Percentiles rank a stretch among this genome's conserved stretches.
Conservation (phyloP, 2,888 invertebrate genomes). For the Tethea ocularis region DNA sequence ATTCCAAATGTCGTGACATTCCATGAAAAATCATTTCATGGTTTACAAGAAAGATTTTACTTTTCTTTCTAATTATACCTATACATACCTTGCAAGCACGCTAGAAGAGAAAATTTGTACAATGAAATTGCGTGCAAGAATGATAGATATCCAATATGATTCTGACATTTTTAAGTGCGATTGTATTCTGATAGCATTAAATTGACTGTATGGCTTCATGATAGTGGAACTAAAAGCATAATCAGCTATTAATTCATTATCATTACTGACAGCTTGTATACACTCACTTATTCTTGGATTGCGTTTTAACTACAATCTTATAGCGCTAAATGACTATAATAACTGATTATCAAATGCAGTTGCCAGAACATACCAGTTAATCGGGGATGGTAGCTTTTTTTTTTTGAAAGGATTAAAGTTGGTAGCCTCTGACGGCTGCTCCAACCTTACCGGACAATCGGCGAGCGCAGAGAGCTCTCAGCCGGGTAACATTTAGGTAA, state of each 20-base stretch:
- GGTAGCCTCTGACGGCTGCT: no score
- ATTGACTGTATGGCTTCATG: not conserved
- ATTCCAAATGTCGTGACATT: not conserved
- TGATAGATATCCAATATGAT: conserved; percentile 1
- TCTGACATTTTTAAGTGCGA: not conserved
- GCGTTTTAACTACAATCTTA: not conserved
- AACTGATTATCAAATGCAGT: no score
- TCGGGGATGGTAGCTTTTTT: no score
- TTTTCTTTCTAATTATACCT: conserved; percentile 8
- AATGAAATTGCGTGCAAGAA: conserved; percentile 1
- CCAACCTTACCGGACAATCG: no score
- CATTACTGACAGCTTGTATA: not conserved
- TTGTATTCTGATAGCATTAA: not conserved
- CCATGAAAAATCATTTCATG: not conserved
- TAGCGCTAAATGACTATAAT: not conserved
- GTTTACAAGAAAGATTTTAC: conserved; percentile 3
- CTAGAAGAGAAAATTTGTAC: conserved; percentile 15
- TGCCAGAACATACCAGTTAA: no score
- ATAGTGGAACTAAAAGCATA: not conserved
- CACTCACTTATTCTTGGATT: not conserved
- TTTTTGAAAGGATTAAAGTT: no score
- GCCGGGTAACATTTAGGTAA: no score
- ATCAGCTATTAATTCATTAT: not conserved
- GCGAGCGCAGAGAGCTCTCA: no score
- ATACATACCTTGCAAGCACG: conserved; percentile 10